A percentile compares a stretch with the other conserved stretches of the same genome.
phyloP scores from a whole-genome alignment of 2,113 vertebrate genomes.

The Ophthalmolycus amberensis region DNA sequence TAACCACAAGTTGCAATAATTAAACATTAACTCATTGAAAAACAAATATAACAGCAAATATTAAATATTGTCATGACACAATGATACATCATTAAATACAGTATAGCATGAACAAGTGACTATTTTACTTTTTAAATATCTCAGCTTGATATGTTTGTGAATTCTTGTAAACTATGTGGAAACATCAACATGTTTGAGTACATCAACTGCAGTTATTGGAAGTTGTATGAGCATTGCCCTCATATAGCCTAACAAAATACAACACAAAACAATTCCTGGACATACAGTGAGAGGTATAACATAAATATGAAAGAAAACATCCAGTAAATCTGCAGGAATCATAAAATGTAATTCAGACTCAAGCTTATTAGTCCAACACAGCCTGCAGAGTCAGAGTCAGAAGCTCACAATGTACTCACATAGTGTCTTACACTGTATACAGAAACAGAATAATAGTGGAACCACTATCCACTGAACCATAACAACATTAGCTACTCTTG shows the following conservation, averaged over 20 bases:
- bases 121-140: neutral
- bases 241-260: neutral
- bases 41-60: neutral
- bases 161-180: neutral
- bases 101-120: neutral
- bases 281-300: neutral
- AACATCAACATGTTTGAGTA: neutral
- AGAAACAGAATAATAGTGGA: neutral
- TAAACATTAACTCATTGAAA: neutral
- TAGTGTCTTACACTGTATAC: neutral
- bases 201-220: neutral
- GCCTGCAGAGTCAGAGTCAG: neutral
- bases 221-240: neutral
- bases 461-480: neutral
- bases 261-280: neutral
- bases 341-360: neutral
- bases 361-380: neutral
- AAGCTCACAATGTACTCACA: neutral
- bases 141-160: neutral
- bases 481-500: neutral
- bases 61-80: neutral
- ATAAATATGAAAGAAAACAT: neutral
- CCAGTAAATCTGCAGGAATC: neutral
- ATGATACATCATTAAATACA: neutral
- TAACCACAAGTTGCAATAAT: neutral